These are phyloP conservation scores for Epizoanthus fatuus DNA, from an alignment of 92 coral and sea anemone species.

Conservation along the genomic window DNA sequence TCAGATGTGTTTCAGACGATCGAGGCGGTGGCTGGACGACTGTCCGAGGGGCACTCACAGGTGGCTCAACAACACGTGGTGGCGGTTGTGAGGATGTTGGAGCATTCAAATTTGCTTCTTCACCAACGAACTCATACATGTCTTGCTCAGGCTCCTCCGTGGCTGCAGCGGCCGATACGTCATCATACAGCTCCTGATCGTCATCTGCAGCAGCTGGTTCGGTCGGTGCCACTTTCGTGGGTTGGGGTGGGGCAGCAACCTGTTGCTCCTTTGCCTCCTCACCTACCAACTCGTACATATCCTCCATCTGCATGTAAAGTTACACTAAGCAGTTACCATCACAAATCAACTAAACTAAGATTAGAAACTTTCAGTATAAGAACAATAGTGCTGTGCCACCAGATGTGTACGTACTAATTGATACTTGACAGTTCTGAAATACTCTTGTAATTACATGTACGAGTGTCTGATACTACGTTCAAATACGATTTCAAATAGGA, in stretches of 20 bases:
- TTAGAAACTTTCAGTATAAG: no score
- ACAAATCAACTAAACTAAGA: no score
- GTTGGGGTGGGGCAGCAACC: background rate
- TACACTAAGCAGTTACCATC: no score
- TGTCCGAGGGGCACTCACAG: background rate
- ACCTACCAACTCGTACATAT: constrained; percentile 36
- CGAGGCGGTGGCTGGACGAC: constrained; percentile 17
- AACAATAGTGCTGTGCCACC: no score
- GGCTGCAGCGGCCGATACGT: constrained; percentile 26
- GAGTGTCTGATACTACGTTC: no score
- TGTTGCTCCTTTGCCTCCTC: constrained; percentile 33
- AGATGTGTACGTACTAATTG: no score
- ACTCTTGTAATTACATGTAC: no score
- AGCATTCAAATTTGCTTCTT: constrained; percentile 12
- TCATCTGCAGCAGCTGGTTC: constrained; percentile 13
- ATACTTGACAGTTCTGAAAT: no score
- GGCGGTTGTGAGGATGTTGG: constrained; percentile 9
- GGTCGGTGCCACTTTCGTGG: background rate
- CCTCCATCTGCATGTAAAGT: constrained; percentile 10
- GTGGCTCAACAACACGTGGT: constrained; percentile 43
- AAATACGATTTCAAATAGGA: no score
- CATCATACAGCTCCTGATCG: constrained; percentile 49
- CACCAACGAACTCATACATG: constrained; percentile 37
- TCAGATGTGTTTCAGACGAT: constrained; percentile 28
- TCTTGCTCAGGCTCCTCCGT: constrained; percentile 28